Evolutionary conservation across 2,888 invertebrate genomes (phyloP), one percentile per base, ranked within the genome.

Genomic region (Andrena chrysosceles): DNA sequence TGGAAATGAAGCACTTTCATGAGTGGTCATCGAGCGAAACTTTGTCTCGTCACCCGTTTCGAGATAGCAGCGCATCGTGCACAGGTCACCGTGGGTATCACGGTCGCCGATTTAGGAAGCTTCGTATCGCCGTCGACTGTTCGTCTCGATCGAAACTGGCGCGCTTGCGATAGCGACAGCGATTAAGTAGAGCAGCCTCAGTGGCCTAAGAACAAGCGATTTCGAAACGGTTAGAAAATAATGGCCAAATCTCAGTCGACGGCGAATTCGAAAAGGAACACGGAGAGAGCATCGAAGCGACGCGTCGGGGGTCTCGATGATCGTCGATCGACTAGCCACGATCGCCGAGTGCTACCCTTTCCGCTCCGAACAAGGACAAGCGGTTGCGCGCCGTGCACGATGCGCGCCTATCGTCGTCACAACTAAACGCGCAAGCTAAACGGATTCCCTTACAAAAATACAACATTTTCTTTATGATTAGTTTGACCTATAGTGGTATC

Each of bases 401-500:
- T 52, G 29, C 6, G 10, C 26, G n/a, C 10, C 59, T 35, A 35
- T 20, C 59, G 35, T 48, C 20, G n/a, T 33, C 49, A 33, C 54
- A 10, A 23, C n/a, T 26, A 62, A 33, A 66, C 49, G 66, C 49
- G 67, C 35, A 60, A 56, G 48, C 35, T 66, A 68, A 81, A 81
- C 76, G 49, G 52, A 60, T 72, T 68, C 59, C 54, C 71, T 83
- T 86, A 81, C 56, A 88, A 88, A 88, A 85, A 89, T 85, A 85
- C 80, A 77, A 77, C 29, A 59, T 84, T 80, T 63, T 83, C n/a
- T 56, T 26, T 42, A 52, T 74, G 72, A 76, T 81, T 71, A 82
- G 79, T 85, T 77, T 85, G 76, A 79, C 63, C 74, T 81, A 59
- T 62, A 68, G 42, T 31, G n/a, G 31, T 70, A 49, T 81, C 71